phyloP scores from a whole-genome alignment of 1,140 invertebrate species.

The Zaprionus gabonicus region DNA sequence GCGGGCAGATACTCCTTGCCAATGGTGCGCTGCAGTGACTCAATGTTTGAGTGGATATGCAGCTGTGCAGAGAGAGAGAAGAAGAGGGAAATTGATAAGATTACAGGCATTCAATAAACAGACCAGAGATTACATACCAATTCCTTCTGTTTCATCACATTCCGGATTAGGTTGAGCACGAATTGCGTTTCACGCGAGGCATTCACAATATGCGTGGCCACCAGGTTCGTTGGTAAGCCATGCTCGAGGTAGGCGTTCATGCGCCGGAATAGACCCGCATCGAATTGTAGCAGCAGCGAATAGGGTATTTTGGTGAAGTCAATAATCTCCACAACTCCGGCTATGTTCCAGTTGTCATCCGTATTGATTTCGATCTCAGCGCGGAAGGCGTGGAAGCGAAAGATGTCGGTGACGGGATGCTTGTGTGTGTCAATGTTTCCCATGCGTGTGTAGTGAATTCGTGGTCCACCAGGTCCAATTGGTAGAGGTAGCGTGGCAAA shows the following conservation, averaged over 20 bases:
- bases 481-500: slow-evolving; percentile 84
- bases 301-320: slow-evolving; percentile 85
- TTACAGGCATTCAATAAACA: background rate
- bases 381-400: slow-evolving; percentile 84
- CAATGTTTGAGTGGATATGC: slow-evolving; percentile 74
- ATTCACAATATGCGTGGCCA: slow-evolving; percentile 86
- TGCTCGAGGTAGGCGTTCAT: slow-evolving; percentile 85
- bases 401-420: slow-evolving; percentile 81
- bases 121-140: slow-evolving; percentile 53
- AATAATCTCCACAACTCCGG: slow-evolving; percentile 85
- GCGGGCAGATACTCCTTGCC: slow-evolving; percentile 85
- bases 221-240: slow-evolving; percentile 85
- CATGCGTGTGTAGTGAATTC: slow-evolving; percentile 85
- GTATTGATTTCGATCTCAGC: slow-evolving; percentile 84
- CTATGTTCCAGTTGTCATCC: slow-evolving; percentile 84
- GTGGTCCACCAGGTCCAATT: slow-evolving; percentile 84
- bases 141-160: slow-evolving; percentile 81
- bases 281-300: slow-evolving; percentile 85
- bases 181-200: slow-evolving; percentile 84
- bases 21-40: slow-evolving; percentile 84
- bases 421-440: slow-evolving; percentile 85
- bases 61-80: slow-evolving; percentile 45
- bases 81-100: background rate
- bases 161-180: slow-evolving; percentile 65
- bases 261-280: slow-evolving; percentile 85